These are phyloP conservation scores for Spondyliosoma cantharus DNA, from an alignment of 2,797 vertebrate species.

Conservation along the genomic window DNA sequence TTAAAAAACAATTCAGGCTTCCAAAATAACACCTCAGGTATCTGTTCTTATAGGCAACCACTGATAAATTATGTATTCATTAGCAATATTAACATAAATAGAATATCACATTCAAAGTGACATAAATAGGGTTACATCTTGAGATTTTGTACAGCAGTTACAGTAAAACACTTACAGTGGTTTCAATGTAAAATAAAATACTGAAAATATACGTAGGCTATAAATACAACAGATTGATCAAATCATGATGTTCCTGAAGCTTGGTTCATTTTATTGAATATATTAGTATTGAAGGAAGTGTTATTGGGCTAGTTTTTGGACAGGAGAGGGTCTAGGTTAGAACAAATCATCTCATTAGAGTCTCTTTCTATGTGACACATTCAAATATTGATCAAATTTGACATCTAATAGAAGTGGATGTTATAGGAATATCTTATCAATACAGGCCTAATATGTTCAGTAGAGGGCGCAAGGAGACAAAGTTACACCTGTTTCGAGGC, in stretches of 20 bases:
- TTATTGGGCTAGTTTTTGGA: neutral
- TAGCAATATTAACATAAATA: slow-evolving; percentile 65
- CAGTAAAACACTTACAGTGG: slow-evolving; percentile 50
- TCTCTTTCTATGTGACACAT: neutral
- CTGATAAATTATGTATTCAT: slow-evolving; percentile 30
- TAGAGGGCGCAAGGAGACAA: slow-evolving; percentile 74
- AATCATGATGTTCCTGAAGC: slow-evolving; percentile 14
- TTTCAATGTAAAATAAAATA: slow-evolving; percentile 39
- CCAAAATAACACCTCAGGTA: neutral
- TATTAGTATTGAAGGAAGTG: neutral
- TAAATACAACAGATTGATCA: slow-evolving; percentile 46
- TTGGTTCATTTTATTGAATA: slow-evolving; percentile 4
- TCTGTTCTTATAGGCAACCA: slow-evolving; percentile 9
- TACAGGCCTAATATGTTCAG: slow-evolving; percentile 48
- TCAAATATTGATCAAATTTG: neutral
- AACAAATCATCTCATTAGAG: neutral
- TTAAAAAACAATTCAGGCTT: neutral
- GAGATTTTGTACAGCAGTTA: slow-evolving; percentile 56
- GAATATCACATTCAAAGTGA: slow-evolving; percentile 56
- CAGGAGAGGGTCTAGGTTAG: neutral
- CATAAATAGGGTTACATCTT: slow-evolving; percentile 70
- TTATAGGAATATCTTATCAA: slow-evolving; percentile 13
- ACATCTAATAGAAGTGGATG: neutral
- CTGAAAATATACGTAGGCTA: slow-evolving; percentile 26
- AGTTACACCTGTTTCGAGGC: slow-evolving; percentile 40